Evolutionary conservation across 1,140 invertebrate genomes (phyloP), one percentile per base, ranked within the genome.

Genomic region (Nephila pilipes): DNA sequence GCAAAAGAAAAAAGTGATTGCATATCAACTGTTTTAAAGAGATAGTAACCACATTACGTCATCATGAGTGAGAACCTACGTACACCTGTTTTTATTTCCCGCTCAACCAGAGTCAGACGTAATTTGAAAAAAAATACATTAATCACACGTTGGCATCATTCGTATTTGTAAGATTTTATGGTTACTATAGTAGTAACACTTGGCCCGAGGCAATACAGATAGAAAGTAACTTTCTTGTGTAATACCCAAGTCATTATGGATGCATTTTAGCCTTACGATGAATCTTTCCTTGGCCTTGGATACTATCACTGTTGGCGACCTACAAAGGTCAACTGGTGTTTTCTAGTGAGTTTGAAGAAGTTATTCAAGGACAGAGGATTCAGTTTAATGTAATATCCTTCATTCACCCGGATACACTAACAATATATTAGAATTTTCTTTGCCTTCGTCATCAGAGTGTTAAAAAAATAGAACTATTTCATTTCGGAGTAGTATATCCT

Each of bases 121-220:
- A 32, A 29, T 75, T 18, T 18, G 16, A 75, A 18, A n/a, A n/a
- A 32, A 29, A 75, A 32, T 16, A 6, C 69, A 75, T 75, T 75
- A 32, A 75, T 75, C 16, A 36, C 16, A 36, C 29, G 29, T 75
- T 10, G 10, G 29, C 29, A 75, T 32, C 69, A 75, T 32, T 75
- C 69, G 18, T 75, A 75, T 20, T 75, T 14, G 69, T 14, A 32
- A 29, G 14, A 75, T 75, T 6, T 75, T 75, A 75, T 75, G 69
- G 69, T 75, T 75, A 36, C 69, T 16, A 75, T 75, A 75, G 69
- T 75, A 75, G 69, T 75, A 75, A 75, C 69, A 29, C 69, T 29
- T 75, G 36, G 16, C 29, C 16, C 18, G 29, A 12, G 18, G 69
- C 69, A 36, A 36, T 32, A 75, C 2, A 18, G 14, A 75, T 10